These are phyloP conservation scores for Trematocara macrostoma DNA, from an alignment of 2,113 vertebrate species.

Conservation along the genomic window DNA sequence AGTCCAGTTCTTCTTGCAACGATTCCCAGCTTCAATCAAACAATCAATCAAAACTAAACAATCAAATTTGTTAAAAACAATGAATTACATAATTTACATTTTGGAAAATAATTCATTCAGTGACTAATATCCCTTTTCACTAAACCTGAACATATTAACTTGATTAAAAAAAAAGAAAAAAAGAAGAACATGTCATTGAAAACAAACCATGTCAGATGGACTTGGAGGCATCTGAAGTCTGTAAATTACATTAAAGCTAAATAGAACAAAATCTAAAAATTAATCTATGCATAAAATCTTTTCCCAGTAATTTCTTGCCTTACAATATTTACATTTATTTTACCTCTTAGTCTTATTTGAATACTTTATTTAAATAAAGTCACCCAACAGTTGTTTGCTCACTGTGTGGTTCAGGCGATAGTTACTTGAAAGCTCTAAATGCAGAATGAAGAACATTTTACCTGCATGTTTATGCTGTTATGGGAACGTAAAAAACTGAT, in stretches of 20 bases:
- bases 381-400: not conserved
- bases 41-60: not conserved
- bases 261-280: not conserved
- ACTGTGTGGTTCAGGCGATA: not conserved
- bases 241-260: not conserved
- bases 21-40: not conserved
- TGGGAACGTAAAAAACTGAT: not conserved
- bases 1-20: not conserved
- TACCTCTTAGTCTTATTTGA: not conserved
- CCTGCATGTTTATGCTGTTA: not conserved
- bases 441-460: not conserved
- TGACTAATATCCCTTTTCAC: not conserved
- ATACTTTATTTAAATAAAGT: not conserved
- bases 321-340: not conserved
- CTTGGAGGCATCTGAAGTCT: not conserved
- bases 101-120: not conserved
- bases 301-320: not conserved
- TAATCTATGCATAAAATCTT: not conserved
- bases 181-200: not conserved
- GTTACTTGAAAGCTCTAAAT: not conserved
- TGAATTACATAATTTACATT: not conserved
- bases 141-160: not conserved
- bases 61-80: not conserved
- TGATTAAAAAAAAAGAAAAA: not conserved
- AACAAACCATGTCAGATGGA: not conserved